Percentiles rank a stretch among this genome's conserved stretches.
These are phyloP conservation scores for Danio kyathit DNA, from an alignment of 2,797 vertebrate genomes.

Conservation along the genomic window DNA sequence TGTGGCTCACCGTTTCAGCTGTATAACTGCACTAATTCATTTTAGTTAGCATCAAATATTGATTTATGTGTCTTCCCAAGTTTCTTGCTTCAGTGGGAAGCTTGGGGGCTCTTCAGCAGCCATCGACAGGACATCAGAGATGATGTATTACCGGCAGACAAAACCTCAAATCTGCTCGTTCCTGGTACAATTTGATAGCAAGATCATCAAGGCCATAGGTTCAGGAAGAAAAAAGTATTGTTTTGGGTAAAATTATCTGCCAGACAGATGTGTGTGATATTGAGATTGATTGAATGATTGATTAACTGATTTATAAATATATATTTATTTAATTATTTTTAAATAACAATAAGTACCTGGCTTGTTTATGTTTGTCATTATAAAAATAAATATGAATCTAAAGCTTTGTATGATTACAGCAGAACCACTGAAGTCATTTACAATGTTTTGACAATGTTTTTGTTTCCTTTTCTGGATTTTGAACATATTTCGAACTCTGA, in stretches of 20 bases:
- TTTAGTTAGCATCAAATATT: conserved; percentile 71
- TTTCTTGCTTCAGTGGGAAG: conserved; percentile 57
- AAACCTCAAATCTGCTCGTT: conserved; percentile 48
- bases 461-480: too few relatives aligned
- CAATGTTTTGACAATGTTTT: too few relatives aligned
- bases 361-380: too few relatives aligned
- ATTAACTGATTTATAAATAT: too few relatives aligned
- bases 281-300: too few relatives aligned
- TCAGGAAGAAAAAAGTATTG: not conserved
- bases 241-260: not conserved
- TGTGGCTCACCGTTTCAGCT: conserved; percentile 55
- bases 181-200: not conserved
- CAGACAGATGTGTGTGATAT: not conserved
- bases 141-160: conserved; percentile 53
- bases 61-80: conserved; percentile 66
- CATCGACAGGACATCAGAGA: conserved; percentile 57
- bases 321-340: too few relatives aligned
- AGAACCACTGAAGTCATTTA: too few relatives aligned
- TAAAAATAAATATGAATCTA: too few relatives aligned
- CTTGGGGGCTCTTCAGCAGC: conserved; percentile 60
- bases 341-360: too few relatives aligned
- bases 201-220: conserved; percentile 20
- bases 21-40: conserved; percentile 64
- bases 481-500: too few relatives aligned
- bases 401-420: too few relatives aligned